Evolutionary conservation across 2,888 invertebrate species (phyloP), one percentile per base, ranked within the genome.

Genomic region (Calameuta filiformis): DNA sequence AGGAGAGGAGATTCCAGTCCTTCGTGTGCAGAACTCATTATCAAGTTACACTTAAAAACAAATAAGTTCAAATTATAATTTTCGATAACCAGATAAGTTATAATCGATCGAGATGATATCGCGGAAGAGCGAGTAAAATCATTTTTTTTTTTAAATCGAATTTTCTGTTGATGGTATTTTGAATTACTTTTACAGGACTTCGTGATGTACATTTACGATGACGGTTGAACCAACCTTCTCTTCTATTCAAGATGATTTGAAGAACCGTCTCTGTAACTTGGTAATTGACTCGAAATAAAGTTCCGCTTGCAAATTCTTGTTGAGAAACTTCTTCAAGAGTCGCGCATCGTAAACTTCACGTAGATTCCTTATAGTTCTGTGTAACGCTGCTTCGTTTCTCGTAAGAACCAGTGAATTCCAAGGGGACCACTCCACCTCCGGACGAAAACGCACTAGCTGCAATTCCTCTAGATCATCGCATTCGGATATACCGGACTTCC

Each of bases 381-480:
- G 98, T 79, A 95, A 94, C 76, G 94, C 94, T 79, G 96, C 95
- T 92, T 98, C 98, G 80, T 95, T 94, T 75, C 95, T 94, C 0
- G 98, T 98, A 3, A 98, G 92, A 69, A 98, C 93, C 83, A 98
- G 94, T 89, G 96, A 97, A 91, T 98, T 98, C 98, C 98, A 98
- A 0, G 98, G 98, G 0, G 97, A 94, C 98, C 98, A 98, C 84
- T 96, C 96, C 81, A 94, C 93, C 69, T 94, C 92, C 56, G 94
- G 93, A 82, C 94, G 93, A 96, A 98, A 98, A 33, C 98, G 94
- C 78, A 95, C 95, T 80, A 98, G 92, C 87, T 94, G 93, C 80
- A 98, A 92, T 84, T 96, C 94, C 75, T 94, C 94, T 23, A 97
- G 92, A 87, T 97, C 96, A 81, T 93, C 93, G 88, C 94, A 95